phyloP scores from a whole-genome alignment of 2,113 vertebrate species.

The Pseudopodoces humilis region DNA sequence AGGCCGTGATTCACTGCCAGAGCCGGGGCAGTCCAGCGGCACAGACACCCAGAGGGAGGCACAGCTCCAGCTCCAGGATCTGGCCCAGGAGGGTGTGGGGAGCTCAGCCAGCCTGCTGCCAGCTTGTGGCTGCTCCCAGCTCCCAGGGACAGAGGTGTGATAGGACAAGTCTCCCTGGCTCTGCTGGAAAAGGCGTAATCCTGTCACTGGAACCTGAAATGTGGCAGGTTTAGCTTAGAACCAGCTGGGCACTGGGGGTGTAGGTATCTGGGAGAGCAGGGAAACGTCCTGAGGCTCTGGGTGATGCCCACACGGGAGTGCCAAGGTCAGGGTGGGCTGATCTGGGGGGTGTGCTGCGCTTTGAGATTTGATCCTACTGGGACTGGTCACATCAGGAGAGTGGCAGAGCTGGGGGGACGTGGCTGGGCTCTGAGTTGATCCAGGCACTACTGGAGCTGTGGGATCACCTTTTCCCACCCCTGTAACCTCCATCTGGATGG shows the following conservation, averaged over 20 bases:
- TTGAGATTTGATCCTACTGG: not conserved
- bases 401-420: fast-evolving
- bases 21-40: not conserved
- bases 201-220: not conserved
- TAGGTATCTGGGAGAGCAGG: not conserved
- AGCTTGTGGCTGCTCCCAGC: not conserved
- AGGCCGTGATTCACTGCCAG: not conserved
- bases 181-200: not conserved
- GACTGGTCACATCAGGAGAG: not conserved
- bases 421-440: not conserved
- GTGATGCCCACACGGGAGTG: not conserved
- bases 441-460: fast-evolving
- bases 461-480: not conserved
- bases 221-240: not conserved
- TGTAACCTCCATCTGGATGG: not conserved
- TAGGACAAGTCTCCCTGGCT: not conserved
- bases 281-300: not conserved
- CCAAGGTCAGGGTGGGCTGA: not conserved
- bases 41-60: not conserved
- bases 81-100: not conserved
- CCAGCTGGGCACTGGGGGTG: too few relatives aligned
- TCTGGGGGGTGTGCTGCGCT: not conserved
- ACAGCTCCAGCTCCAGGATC: not conserved
- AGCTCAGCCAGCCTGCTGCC: not conserved
- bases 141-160: not conserved